Evolutionary conservation across 2,888 invertebrate genomes (phyloP), one percentile per base, ranked within the genome.

Genomic region (Polyploca ridens): DNA sequence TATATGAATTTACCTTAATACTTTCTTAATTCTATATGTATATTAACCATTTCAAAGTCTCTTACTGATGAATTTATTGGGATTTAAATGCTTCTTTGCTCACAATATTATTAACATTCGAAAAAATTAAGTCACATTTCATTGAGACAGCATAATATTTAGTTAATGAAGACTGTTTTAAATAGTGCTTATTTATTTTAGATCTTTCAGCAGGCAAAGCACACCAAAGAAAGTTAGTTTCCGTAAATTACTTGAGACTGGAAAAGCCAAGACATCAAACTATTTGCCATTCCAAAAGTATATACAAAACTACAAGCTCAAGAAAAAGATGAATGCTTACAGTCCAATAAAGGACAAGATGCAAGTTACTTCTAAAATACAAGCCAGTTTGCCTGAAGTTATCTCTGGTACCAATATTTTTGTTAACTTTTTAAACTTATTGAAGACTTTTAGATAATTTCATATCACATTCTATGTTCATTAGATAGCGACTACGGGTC

Each of bases 271-370:
- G 78, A 93, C 91, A 14, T 91, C 94, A 11, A 94, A 94, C 67
- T 97, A 96, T 77, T 95, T 96, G 94, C 96, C 96, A 13, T 96
- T 97, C 78, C 95, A 87, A 67, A 93, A 92, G 68, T 90, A 90
- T 67, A 89, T 92, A 61, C 89, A 93, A 69, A 93, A 86, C 67
- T 93, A 92, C 69, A 91, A 88, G 73, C 81, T 85, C 13, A 93
- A 93, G 76, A 93, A 91, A 72, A 93, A 90, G 69, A 70, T 79
- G 0, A 84, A 79, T 62, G 79, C 81, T 41, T 93, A 93, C 70
- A 92, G 91, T 63, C 93, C 92, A 11, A 90, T 93, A 16, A 89
- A 88, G 68, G 83, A 80, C 14, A 91, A 91, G 69, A 78, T 88
- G 72, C 89, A 92, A 73, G 83, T 89, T 11, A 83, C 89, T 7